A percentile compares a stretch with the other conserved stretches of the same genome.
phyloP scores from a whole-genome alignment of 37 sponge, comb jelly and placozoan species.

The Beroe forskalii region DNA sequence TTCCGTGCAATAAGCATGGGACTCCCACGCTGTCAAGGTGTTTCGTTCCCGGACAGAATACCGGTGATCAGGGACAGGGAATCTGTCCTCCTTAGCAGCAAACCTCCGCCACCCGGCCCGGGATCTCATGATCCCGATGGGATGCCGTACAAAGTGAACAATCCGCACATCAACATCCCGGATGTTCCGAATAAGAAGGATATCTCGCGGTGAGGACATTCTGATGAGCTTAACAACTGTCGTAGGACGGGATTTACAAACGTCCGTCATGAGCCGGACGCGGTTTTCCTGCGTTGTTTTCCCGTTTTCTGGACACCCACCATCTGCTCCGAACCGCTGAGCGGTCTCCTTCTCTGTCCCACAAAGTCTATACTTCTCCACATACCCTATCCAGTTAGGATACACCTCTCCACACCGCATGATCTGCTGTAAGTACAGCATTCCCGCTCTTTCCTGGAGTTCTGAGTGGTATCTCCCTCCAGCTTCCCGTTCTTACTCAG shows the following conservation, averaged over 20 bases:
- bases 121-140: background rate
- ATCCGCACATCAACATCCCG: background rate
- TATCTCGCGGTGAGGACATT: background rate
- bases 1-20: background rate
- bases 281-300: background rate
- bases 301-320: background rate
- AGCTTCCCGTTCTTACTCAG: background rate
- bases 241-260: background rate
- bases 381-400: background rate
- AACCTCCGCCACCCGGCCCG: background rate
- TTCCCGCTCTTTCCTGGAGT: background rate
- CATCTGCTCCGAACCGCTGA: background rate
- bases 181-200: background rate
- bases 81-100: background rate
- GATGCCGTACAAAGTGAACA: background rate
- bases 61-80: background rate
- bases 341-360: background rate
- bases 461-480: background rate
- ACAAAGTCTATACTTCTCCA: background rate
- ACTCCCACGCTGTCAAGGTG: background rate
- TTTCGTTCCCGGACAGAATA: background rate
- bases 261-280: background rate
- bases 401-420: background rate
- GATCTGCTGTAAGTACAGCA: slow-evolving; percentile 24
- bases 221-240: slow-evolving; percentile 5